Percentiles rank a stretch among this genome's conserved stretches.
These are phyloP conservation scores for Gouania willdenowi DNA, from an alignment of 2,797 vertebrate species.

Conservation along the genomic window DNA sequence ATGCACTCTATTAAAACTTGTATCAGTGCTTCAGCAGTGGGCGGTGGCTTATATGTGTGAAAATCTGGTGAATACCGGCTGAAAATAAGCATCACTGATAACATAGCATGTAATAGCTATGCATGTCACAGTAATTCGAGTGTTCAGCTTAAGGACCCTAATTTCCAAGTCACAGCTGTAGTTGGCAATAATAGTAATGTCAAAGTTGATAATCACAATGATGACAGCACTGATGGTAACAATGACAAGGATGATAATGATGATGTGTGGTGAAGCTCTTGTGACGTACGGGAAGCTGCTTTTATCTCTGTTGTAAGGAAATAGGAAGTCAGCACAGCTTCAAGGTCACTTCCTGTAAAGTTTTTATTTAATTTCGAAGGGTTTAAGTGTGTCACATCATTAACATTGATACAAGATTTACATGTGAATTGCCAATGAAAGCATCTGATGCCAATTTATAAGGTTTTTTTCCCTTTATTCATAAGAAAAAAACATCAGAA, in stretches of 20 bases:
- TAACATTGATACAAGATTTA: slow-evolving; percentile 32
- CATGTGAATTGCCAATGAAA: slow-evolving; percentile 51
- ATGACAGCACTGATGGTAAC: slow-evolving; percentile 11
- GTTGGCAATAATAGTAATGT: slow-evolving; percentile 17
- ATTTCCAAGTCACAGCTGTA: slow-evolving; percentile 1
- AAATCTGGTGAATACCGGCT: not conserved
- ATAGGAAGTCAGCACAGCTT: slow-evolving; percentile 1
- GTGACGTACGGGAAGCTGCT: slow-evolving; percentile 6
- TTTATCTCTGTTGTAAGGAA: slow-evolving; percentile 4
- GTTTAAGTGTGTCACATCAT: slow-evolving; percentile 10
- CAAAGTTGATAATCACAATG: slow-evolving; percentile 6
- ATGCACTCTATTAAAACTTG: not conserved
- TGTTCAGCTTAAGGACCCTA: slow-evolving; percentile 2
- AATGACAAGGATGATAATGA: slow-evolving; percentile 3
- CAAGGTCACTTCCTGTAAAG: slow-evolving; percentile 18
- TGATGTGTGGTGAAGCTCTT: slow-evolving; percentile 4
- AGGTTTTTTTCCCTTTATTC: slow-evolving; percentile 13
- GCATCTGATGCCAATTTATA: slow-evolving; percentile 47
- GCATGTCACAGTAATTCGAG: not conserved
- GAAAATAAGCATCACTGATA: not conserved
- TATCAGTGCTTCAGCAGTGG: not conserved
- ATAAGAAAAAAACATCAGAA: no score
- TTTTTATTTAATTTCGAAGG: slow-evolving; percentile 18
- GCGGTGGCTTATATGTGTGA: slow-evolving; percentile 1
- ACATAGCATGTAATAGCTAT: slow-evolving; percentile 2